phyloP scores from a whole-genome alignment of 2,113 vertebrate genomes.

The Perca flavescens region DNA sequence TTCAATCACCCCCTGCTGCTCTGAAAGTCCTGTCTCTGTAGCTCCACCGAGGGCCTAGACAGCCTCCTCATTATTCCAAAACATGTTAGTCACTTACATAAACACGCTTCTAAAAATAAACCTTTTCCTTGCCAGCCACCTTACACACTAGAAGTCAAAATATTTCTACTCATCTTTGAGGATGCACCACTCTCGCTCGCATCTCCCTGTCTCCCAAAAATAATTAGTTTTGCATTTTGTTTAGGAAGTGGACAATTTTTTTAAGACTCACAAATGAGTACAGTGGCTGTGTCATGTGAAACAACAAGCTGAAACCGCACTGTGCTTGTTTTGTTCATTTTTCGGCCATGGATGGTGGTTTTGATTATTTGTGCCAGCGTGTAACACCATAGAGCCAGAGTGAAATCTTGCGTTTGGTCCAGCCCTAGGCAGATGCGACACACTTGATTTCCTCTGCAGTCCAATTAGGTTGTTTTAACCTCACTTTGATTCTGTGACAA shows the following conservation, averaged over 20 bases:
- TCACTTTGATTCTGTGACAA: conserved; percentile 72
- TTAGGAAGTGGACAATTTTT: conserved; percentile 43
- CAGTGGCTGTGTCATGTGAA: conserved; percentile 20
- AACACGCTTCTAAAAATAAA: conserved; percentile 82
- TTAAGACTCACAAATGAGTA: conserved; percentile 52
- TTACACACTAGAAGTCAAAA: conserved; percentile 63
- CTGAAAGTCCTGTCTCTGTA: conserved; percentile 74
- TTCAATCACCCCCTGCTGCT: conserved; percentile 78
- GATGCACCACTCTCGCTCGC: conserved; percentile 25
- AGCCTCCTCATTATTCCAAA: conserved; percentile 83
- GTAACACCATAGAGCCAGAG: conserved; percentile 28
- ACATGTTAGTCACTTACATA: conserved; percentile 82
- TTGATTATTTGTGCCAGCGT: conserved; percentile 35
- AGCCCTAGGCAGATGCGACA: conserved; percentile 53
- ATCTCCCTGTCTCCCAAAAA: conserved; percentile 58
- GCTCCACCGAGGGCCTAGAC: conserved; percentile 70
- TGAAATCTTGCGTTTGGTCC: conserved; percentile 39
- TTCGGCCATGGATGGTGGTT: conserved; percentile 1
- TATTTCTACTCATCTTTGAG: conserved; percentile 59
- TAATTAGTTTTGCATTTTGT: conserved; percentile 63
- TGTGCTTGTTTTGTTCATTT: conserved; percentile 15
- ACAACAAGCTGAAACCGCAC: conserved; percentile 17
- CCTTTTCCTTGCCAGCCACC: conserved; percentile 69
- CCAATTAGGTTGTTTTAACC: conserved; percentile 74
- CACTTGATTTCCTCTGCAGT: conserved; percentile 60